phyloP scores from a whole-genome alignment of 1,140 invertebrate genomes.

The Penaeus japonicus region DNA sequence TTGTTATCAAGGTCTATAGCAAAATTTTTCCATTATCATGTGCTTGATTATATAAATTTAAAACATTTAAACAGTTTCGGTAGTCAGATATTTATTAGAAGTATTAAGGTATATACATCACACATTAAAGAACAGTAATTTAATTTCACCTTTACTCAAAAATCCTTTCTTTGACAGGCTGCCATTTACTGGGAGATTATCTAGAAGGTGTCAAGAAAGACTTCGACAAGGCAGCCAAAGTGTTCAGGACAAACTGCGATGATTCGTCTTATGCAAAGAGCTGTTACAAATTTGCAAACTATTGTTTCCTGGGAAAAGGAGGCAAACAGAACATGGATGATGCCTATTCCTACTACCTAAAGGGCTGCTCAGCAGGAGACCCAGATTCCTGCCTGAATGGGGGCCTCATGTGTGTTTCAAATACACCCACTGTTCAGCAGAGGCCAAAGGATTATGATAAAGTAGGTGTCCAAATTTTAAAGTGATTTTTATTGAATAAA shows the following conservation, averaged over 20 bases:
- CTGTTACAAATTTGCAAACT: slow-evolving; percentile 85
- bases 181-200: slow-evolving; percentile 88
- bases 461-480: slow-evolving; percentile 28
- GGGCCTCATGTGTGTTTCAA: slow-evolving; percentile 71
- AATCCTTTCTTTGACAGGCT: slow-evolving; percentile 72
- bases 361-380: slow-evolving; percentile 78
- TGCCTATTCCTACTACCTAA: slow-evolving; percentile 78
- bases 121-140: slow-evolving; percentile 27
- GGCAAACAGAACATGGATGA: slow-evolving; percentile 61
- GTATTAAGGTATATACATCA: too few species aligned
- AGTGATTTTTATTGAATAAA: neutral
- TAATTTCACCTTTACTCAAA: neutral
- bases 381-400: slow-evolving; percentile 77
- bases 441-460: slow-evolving; percentile 60
- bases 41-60: neutral
- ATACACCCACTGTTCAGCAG: slow-evolving; percentile 63
- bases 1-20: too few species aligned
- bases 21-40: too few species aligned
- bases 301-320: slow-evolving; percentile 65
- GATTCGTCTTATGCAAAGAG: slow-evolving; percentile 81
- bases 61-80: too few species aligned
- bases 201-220: slow-evolving; percentile 83
- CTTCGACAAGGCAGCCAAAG: slow-evolving; percentile 76
- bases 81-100: too few species aligned
- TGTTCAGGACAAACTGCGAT: slow-evolving; percentile 87